Evolutionary conservation across 2,797 vertebrate species (phyloP), one percentile per base, ranked within the genome.

Genomic region (Acrocephalus scirpaceus): DNA sequence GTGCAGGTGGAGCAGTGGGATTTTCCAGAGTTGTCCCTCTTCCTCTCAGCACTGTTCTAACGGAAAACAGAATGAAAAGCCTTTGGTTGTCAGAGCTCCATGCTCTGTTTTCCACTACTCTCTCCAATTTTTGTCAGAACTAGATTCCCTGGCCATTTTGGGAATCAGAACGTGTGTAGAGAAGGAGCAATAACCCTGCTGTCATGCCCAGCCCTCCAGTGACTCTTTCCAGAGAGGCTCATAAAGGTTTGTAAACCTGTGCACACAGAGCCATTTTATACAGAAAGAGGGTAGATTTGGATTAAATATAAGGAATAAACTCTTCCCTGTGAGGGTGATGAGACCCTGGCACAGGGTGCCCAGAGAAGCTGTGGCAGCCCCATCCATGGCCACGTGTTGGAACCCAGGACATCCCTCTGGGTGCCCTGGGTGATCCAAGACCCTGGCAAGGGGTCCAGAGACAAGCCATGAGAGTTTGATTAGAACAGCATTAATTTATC

Each of bases 151-250:
- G 16, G 13, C 25, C 36, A 7, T 42, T 62, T 26, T 30, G 40
- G 74, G 79, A 77, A 51, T 36, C 27, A 58, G 77, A 36, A n/a
- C 6, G 7, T 5, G 5, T 48, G 47, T 2, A 16, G 42, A 32
- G 80, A 30, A 61, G 47, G 6, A 81, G 54, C 21, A 77, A 16
- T 0, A 3, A 7, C 29, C 18, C 29, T 45, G 23, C 42, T 11
- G 18, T 38, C 9, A 1, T 7, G 2, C 17, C 66, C 70, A 57
- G 54, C 8, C 34, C 16, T n/a, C 69, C 1, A 0, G n/a, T 0
- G 25, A 3, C 29, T n/a, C 57, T 30, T 60, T 50, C n/a, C 20
- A 7, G 62, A 53, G 36, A 1, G 5, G 50, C 42, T 60, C 30
- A 2, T 4, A 7, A 27, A 47, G 61, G 11, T 62, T 47, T 32